These are phyloP conservation scores for Orthosia cruda DNA, from an alignment of 2,888 invertebrate genomes.

Conservation along the genomic window DNA sequence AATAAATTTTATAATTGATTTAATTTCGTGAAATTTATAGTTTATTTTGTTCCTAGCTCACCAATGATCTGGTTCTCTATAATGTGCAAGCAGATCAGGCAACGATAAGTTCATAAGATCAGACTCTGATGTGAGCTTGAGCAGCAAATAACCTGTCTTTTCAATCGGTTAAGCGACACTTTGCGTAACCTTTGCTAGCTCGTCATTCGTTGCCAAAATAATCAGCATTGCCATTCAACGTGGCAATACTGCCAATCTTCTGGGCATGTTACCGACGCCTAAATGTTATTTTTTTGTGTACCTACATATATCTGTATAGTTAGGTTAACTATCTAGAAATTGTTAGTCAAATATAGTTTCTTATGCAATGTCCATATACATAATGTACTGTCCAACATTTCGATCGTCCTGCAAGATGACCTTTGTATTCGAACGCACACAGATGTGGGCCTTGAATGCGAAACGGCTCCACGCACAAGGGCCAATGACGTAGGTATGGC, in stretches of 20 bases:
- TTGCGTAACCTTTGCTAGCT: no score
- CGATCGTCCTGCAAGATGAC: neutral
- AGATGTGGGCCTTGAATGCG: constrained; percentile 14
- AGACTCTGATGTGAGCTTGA: neutral
- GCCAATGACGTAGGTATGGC: constrained; percentile 7
- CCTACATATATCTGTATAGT: no score
- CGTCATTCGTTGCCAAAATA: no score
- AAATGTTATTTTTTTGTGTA: no score
- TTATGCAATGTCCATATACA: no score
- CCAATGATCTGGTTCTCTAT: neutral
- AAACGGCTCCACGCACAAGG: neutral
- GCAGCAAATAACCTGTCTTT: neutral
- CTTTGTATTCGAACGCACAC: constrained; percentile 11
- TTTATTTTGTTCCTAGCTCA: neutral
- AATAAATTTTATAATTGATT: neutral
- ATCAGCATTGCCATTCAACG: no score
- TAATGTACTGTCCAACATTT: neutral
- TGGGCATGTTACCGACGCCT: no score
- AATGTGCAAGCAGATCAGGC: neutral
- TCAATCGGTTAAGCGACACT: neutral
- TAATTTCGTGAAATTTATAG: neutral
- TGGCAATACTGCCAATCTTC: no score
- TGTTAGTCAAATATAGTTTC: no score
- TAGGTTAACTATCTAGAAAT: no score
- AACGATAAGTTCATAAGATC: neutral